Evolutionary conservation across 2,888 invertebrate species (phyloP), one percentile per base, ranked within the genome.

Genomic region (Chorisops tibialis): DNA sequence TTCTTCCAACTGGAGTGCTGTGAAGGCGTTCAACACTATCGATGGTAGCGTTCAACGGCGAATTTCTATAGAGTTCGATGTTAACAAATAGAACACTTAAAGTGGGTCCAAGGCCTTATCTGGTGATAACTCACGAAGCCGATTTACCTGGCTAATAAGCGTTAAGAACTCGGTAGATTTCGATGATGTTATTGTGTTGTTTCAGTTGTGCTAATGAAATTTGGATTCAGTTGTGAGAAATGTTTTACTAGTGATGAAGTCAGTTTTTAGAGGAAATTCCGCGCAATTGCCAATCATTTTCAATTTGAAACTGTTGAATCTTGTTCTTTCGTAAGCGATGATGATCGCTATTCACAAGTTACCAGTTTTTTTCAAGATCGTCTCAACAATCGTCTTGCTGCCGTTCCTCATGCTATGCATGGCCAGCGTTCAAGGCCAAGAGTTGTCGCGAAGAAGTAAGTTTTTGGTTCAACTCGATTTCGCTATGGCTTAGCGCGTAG

Each of bases 361-460:
- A 9, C 2, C 30, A 30, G 30, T 30, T 30, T 30, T 30, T 30
- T 30, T 30, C 30, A 30, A 30, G 12, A 30, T 43, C n/a, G 16
- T 54, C 14, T 35, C 56, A 16, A 19, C 45, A 16, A 30, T 19
- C 6, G 11, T 45, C 18, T 30, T 56, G 12, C 12, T 30, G 18
- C 30, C 18, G 45, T 12, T 56, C 30, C 30, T 56, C 18, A 16
- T 30, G 30, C 30, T 56, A 19, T 52, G 61, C 54, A 18, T 54
- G 35, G 45, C 39, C 47, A 22, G 39, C n/a, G 16, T 37, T 37
- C 49, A 60, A 49, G 63, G 63, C 56, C 63, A 63, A 41, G 63
- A 63, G 35, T 49, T 63, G 22, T 49, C 63, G 43, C 54, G 63
- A 60, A 48, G 63, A 63, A 60, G 63, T 63, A 63, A 59, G 63